Evolutionary conservation across 2,888 invertebrate genomes (phyloP), one percentile per base, ranked within the genome.

Genomic region (Stenolophus ochropezus): DNA sequence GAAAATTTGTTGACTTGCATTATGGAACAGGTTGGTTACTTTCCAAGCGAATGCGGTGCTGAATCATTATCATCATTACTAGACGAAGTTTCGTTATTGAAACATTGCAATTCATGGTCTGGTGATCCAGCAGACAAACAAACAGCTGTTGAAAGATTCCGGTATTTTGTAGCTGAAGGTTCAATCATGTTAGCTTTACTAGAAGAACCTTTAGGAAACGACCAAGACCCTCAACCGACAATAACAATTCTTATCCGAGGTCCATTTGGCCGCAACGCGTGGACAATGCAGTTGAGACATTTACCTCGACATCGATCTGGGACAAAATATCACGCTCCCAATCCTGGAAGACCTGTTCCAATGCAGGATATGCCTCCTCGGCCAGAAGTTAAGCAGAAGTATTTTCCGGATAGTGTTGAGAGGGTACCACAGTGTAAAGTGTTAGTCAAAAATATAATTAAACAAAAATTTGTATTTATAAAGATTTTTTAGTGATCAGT

Each of bases 241-340:
- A 94, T 98, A 14, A 94, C 93, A 87, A 94, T 97, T 76, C 91
- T 99, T 77, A 95, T 98, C 83, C 93, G 98, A 1, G 96, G 97
- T 81, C 96, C 97, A 0, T 98, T 97, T 90, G 98, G 98, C 0
- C 94, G 98, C 3, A 96, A 97, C 90, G 97, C 97, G 18, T 99
- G 98, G 98, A 96, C 96, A 5, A 93, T 97, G 92, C 94, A 96
- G 86, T 90, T 96, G 78, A 92, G 98, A 49, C 97, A 98, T 87
- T 91, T 97, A 82, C 97, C 98, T 0, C 92, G 97, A 49, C 93
- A 95, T 86, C 95, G 96, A 86, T 93, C 93, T 1, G 94, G 95
- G 6, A 91, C 91, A 0, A 93, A 94, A 86, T 91, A 91, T 51
- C 92, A 92, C 84, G 90, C 92, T 21, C 92, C 92, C 0, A 94